Evolutionary conservation across 2,888 invertebrate genomes (phyloP).

Genomic region (Teleogryllus oceanicus): DNA sequence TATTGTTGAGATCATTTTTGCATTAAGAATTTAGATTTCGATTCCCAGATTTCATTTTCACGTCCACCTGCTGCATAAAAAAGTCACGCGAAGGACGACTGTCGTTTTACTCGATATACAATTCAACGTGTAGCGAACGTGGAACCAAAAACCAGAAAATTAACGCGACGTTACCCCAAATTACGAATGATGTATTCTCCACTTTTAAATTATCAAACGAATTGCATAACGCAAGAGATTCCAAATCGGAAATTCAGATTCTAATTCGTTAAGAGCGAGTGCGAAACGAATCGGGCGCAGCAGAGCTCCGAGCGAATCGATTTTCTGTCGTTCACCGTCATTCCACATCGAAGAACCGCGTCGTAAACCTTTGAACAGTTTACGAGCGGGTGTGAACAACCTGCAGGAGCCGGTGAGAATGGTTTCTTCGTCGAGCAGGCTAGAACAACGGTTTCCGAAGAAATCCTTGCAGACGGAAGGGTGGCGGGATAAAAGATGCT

Average conservation of each 20-base stretch:
- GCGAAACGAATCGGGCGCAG: background rate
- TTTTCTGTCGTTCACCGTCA: background rate
- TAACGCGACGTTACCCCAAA: constrained; percentile 1
- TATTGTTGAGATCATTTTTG: too few relatives aligned
- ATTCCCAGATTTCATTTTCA: too few relatives aligned
- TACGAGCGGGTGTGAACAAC: too few relatives aligned
- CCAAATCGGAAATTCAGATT: constrained; percentile 9
- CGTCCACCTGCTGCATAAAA: background rate
- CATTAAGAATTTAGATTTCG: too few relatives aligned
- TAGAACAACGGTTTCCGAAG: too few relatives aligned
- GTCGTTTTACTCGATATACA: background rate
- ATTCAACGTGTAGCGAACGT: background rate
- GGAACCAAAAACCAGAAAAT: constrained; percentile 6
- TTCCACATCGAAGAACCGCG: too few relatives aligned
- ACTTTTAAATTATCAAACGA: background rate
- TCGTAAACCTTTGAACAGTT: too few relatives aligned
- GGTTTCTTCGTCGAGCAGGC: too few relatives aligned
- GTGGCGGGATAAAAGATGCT: too few relatives aligned
- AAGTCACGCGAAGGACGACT: background rate
- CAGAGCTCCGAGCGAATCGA: background rate
- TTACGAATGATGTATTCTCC: constrained; percentile 18
- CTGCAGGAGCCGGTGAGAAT: too few relatives aligned
- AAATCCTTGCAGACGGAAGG: too few relatives aligned
- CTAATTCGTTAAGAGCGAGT: background rate
- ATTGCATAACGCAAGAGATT: background rate